Evolutionary conservation across 2,888 invertebrate species (phyloP).

Genomic region (Drosophila nr. perissopoda): DNA sequence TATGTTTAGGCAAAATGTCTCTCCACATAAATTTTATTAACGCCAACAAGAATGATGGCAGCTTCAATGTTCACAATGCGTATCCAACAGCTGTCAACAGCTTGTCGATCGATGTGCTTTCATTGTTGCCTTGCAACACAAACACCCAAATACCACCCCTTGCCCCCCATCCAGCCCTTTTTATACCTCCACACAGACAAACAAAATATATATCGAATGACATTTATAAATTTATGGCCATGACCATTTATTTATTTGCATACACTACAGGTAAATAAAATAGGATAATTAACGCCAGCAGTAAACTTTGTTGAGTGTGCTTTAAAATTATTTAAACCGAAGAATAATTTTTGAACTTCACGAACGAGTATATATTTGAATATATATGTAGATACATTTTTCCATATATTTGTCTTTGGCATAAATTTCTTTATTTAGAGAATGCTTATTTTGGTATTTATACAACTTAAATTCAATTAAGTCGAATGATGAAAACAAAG

Average conservation of each 20-base stretch:
- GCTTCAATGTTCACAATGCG: constrained; percentile 34
- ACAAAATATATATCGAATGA: constrained; percentile 49
- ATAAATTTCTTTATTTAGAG: neutral
- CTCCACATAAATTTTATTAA: constrained; percentile 67
- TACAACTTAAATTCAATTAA: neutral
- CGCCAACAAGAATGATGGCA: constrained; percentile 43
- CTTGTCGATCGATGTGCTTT: constrained; percentile 50
- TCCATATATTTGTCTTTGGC: neutral
- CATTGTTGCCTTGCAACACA: neutral
- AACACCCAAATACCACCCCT: neutral
- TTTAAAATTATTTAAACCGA: constrained; percentile 12
- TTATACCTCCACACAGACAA: neutral
- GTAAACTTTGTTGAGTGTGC: constrained; percentile 3
- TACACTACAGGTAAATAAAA: constrained; percentile 47
- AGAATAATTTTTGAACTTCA: neutral
- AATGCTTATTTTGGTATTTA: neutral
- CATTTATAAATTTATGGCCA: constrained; percentile 52
- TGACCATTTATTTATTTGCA: constrained; percentile 32
- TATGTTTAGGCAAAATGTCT: constrained; percentile 72
- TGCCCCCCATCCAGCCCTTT: neutral
- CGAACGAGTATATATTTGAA: neutral
- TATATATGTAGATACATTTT: neutral
- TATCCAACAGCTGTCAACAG: constrained; percentile 75
- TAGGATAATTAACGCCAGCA: constrained; percentile 57
- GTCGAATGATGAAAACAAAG: neutral